phyloP scores from a whole-genome alignment of 2,113 vertebrate species.

The Petrocephalus microphthalmus region DNA sequence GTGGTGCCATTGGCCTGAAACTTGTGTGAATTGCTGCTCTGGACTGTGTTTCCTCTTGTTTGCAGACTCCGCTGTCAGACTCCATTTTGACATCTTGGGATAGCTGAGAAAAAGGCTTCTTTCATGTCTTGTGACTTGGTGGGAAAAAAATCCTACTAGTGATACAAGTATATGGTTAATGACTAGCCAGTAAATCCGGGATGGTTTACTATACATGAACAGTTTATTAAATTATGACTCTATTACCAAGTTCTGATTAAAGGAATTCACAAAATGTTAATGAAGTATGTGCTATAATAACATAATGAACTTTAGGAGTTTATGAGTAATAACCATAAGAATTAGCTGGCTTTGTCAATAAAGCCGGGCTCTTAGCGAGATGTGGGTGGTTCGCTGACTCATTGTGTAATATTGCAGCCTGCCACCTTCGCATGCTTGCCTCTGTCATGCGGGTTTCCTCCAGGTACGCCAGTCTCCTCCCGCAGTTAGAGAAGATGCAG shows the following conservation, averaged over 20 bases:
- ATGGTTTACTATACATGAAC: background rate
- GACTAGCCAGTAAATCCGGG: background rate
- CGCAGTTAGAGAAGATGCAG: slow-evolving; percentile 10
- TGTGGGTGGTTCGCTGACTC: background rate
- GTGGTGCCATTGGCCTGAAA: background rate
- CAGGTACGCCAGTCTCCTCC: background rate
- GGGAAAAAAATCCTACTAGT: background rate
- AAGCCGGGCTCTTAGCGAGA: background rate
- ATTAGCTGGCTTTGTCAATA: background rate
- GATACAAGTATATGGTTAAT: background rate
- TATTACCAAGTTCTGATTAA: background rate
- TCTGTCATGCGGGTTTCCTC: background rate
- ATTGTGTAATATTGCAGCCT: background rate
- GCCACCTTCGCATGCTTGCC: background rate
- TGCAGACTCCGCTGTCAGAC: background rate
- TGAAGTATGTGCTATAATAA: background rate
- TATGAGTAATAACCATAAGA: background rate
- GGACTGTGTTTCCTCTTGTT: background rate
- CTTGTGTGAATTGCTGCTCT: background rate
- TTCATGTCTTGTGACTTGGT: background rate
- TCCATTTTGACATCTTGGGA: background rate
- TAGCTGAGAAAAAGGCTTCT: background rate
- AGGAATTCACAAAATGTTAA: background rate
- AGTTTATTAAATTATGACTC: background rate
- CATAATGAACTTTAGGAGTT: background rate